Evolutionary conservation across 2,113 vertebrate genomes (phyloP).

Genomic region (Polypterus senegalus): DNA sequence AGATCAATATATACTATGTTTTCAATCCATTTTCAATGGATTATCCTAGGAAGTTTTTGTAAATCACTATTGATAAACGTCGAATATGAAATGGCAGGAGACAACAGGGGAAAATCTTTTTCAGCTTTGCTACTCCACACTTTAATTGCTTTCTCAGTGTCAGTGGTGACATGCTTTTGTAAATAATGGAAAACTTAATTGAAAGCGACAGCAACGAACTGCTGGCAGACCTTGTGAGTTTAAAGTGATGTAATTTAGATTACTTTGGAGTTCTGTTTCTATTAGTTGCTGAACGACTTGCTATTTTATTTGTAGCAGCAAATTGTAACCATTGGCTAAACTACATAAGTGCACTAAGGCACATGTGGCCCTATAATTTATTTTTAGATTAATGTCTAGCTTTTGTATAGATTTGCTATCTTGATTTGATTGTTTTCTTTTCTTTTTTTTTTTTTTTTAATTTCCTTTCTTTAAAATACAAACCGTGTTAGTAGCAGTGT

Average conservation of each 20-base stretch:
- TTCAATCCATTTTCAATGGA: too few relatives aligned
- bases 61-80: too few relatives aligned
- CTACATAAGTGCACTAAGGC: slow-evolving; percentile 5
- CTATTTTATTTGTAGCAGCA: slow-evolving; percentile 15
- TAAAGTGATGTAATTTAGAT: slow-evolving; percentile 15
- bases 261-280: slow-evolving; percentile 12
- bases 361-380: not conserved
- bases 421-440: too few relatives aligned
- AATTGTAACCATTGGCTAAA: slow-evolving; percentile 1
- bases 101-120: not conserved
- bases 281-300: slow-evolving; percentile 15
- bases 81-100: not conserved
- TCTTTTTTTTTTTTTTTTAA: too few relatives aligned
- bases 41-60: too few relatives aligned
- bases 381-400: too few relatives aligned
- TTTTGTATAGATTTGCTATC: too few relatives aligned
- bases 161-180: slow-evolving; percentile 15
- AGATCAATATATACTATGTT: too few relatives aligned
- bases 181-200: slow-evolving; percentile 19
- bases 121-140: slow-evolving; percentile 4
- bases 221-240: slow-evolving; percentile 7
- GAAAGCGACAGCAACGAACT: slow-evolving; percentile 18
- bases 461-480: too few relatives aligned
- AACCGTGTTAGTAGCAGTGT: too few relatives aligned
- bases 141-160: slow-evolving; percentile 16